Evolutionary conservation across 2,888 invertebrate genomes (phyloP).

Genomic region (Euproctis similis): DNA sequence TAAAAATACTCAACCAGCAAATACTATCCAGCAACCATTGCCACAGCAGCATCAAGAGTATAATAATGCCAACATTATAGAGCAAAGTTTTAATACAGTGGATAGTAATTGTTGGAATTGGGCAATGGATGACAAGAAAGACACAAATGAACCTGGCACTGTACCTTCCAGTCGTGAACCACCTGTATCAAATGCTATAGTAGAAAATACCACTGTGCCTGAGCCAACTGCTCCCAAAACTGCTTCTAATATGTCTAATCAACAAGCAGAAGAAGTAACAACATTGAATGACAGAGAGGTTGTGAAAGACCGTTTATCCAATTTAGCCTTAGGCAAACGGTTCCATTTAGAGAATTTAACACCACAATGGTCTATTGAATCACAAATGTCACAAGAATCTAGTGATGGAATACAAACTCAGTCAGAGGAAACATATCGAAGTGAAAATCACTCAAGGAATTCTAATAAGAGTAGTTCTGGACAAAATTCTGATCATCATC

Average conservation of each 20-base stretch:
- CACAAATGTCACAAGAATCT: constrained; percentile 79
- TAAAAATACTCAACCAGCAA: constrained; percentile 22
- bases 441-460: constrained; percentile 75
- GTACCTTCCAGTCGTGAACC: constrained; percentile 20
- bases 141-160: constrained; percentile 22
- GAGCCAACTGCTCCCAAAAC: constrained; percentile 24
- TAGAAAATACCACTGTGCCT: constrained; percentile 28
- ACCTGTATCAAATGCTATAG: constrained; percentile 22
- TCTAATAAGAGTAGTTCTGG: constrained; percentile 67
- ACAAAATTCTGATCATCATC: constrained; percentile 51
- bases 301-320: constrained; percentile 58
- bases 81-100: constrained; percentile 74
- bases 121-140: constrained; percentile 70
- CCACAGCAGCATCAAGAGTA: constrained; percentile 28
- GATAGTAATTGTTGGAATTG: constrained; percentile 76
- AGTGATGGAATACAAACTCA: constrained; percentile 78
- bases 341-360: constrained; percentile 62
- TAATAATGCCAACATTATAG: constrained; percentile 68
- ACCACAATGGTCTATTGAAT: constrained; percentile 80
- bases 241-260: constrained; percentile 23
- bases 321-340: constrained; percentile 59
- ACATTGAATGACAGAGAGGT: constrained; percentile 56
- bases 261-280: constrained; percentile 42
- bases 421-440: constrained; percentile 77
- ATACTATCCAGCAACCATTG: constrained; percentile 15